Base-by-base conservation (phyloP, 2,113 vertebrate genomes). In the Gallinago paraguaiae region DNA sequence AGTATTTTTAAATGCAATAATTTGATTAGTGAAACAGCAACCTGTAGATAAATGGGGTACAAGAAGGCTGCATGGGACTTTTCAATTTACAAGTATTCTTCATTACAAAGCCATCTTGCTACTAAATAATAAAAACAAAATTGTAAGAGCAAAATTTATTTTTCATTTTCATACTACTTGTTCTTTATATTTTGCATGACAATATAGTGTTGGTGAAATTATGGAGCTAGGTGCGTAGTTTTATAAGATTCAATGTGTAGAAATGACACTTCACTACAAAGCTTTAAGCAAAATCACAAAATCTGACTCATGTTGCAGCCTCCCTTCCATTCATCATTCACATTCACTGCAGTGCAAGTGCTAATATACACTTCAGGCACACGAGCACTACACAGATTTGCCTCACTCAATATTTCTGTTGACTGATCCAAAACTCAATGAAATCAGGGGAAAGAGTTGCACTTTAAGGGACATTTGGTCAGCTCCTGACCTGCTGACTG, bases 1-100 rank as follows among this genome's bases (percentile, higher is more conserved):
- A 82, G 17, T 95, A 82, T 91, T 95, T 96, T 90, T 25, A 86
- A 88, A 94, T 43, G 8, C 85, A 92, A 95, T 68, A 0, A 81
- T 93, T 92, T 94, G 70, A 94, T 94, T 95, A 92, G 63, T 71
- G 88, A 70, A 96, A 48, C 31, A 64, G 48, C 75, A 93, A 74
- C 69, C 57, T 94, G 50, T 77, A 82, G 68, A 80, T 89, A 86
- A 93, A 87, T 39, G 6, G 24, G 6, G 5, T 70, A 35, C 8
- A 72, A 94, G 79, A 70, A 86, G 60, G 16, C 35, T 57, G 17
- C 33, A 50, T 0, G 2, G 17, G 60, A 60, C 57, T 89, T 92
- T 70, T 68, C 39, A 69, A 11, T 92, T 74, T 74, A 11, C 17
- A 85, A 68, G 13, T 77, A 85, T 92, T 94, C 8, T 67, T 86